Evolutionary conservation across 2,888 invertebrate genomes (phyloP).

Genomic region (Sipha maydis): DNA sequence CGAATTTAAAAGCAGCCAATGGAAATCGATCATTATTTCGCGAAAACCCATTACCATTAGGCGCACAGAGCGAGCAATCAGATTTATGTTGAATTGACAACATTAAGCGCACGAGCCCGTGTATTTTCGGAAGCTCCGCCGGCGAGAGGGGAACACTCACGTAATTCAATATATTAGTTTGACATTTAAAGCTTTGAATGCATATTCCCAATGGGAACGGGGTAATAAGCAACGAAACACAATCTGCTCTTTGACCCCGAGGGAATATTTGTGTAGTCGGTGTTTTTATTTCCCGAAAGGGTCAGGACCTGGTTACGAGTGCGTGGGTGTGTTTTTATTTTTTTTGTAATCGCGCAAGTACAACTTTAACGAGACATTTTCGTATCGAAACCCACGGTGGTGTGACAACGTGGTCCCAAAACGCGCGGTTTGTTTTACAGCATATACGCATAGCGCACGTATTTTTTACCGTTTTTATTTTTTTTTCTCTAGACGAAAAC

Average conservation of each 20-base stretch:
- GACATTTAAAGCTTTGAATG: constrained; percentile 62
- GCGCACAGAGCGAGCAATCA: constrained; percentile 39
- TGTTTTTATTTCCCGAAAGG: constrained; percentile 58
- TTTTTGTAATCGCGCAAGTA: constrained; percentile 1
- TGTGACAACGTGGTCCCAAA: constrained; percentile 20
- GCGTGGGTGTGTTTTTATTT: background rate
- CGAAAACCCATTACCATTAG: constrained; percentile 36
- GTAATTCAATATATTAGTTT: constrained; percentile 62
- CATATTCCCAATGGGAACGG: constrained; percentile 61
- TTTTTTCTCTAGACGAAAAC: constrained; percentile 78
- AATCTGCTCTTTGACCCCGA: constrained; percentile 60
- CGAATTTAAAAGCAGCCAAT: constrained; percentile 1
- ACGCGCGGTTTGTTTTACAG: constrained; percentile 3
- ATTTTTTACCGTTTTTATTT: constrained; percentile 61
- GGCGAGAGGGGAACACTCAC: constrained; percentile 30
- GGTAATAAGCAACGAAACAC: constrained; percentile 61
- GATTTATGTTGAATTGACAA: constrained; percentile 59
- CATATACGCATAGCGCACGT: background rate
- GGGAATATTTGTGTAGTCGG: constrained; percentile 56
- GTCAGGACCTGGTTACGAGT: constrained; percentile 20
- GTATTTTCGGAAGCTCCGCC: constrained; percentile 41
- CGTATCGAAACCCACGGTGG: background rate
- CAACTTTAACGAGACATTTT: constrained; percentile 44
- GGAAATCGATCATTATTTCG: constrained; percentile 29
- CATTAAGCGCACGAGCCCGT: constrained; percentile 25